These are phyloP conservation scores for Papilio glaucus DNA, from an alignment of 1,140 invertebrate species.

Conservation along the genomic window DNA sequence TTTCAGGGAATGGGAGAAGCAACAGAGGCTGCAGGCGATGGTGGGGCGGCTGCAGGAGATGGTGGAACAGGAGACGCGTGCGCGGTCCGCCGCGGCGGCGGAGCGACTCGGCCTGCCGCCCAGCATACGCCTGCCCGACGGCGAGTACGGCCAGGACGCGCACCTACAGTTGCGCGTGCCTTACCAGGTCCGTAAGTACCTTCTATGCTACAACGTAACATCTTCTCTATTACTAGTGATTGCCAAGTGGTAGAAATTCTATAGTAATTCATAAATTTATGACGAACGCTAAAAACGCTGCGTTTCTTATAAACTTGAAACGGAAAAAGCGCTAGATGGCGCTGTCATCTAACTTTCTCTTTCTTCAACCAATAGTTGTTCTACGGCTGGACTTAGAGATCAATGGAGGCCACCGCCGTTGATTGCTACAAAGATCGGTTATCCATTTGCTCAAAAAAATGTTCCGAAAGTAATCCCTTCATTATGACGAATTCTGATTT, in stretches of 20 bases:
- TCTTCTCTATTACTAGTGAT: not conserved
- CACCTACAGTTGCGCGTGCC: constrained; percentile 84
- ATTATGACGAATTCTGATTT: too few relatives aligned
- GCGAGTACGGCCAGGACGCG: constrained; percentile 85
- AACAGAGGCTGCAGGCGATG: constrained; percentile 78
- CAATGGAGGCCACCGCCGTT: too few relatives aligned
- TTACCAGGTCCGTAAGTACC: constrained; percentile 83
- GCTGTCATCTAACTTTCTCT: too few relatives aligned
- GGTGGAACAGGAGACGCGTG: constrained; percentile 79
- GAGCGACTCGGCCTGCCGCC: constrained; percentile 84
- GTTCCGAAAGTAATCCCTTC: too few relatives aligned
- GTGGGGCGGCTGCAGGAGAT: constrained; percentile 78
- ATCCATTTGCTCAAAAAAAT: too few relatives aligned
- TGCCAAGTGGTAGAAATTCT: not conserved
- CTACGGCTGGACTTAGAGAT: too few relatives aligned
- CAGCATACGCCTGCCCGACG: constrained; percentile 85
- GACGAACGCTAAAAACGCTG: too few relatives aligned
- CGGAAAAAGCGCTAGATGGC: not conserved
- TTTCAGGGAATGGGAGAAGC: constrained; percentile 81
- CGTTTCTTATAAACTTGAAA: not conserved
- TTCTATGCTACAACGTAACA: constrained; percentile 25
- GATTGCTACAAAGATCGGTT: too few relatives aligned
- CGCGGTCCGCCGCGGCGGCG: constrained; percentile 74
- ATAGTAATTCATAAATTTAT: too few relatives aligned
- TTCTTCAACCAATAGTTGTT: too few relatives aligned